Conservation (phyloP, 2,888 invertebrate genomes). For the Arctia plantaginis region DNA sequence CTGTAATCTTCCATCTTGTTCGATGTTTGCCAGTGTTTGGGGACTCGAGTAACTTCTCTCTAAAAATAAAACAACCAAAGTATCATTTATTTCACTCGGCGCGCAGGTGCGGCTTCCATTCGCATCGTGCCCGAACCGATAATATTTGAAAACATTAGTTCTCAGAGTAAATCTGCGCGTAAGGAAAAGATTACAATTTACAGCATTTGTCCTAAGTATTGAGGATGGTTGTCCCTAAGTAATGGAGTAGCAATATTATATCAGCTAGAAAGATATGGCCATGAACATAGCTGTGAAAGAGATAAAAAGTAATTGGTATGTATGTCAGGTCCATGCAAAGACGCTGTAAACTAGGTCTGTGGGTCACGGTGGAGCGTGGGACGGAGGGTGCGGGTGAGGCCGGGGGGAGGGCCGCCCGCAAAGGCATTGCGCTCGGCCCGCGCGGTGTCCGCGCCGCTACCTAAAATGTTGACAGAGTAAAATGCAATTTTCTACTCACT, state of each 20-base stretch:
- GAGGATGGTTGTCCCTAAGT: neutral
- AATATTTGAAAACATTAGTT: neutral
- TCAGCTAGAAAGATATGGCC: neutral
- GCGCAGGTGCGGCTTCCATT: conserved; percentile 2
- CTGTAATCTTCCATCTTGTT: conserved; percentile 46
- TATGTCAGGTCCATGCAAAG: conserved; percentile 36
- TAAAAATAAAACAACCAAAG: conserved; percentile 18
- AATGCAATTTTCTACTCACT: conserved; percentile 61
- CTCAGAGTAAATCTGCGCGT: neutral
- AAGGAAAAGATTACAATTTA: neutral
- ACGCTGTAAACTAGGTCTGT: conserved; percentile 48
- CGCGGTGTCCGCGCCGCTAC: conserved; percentile 17
- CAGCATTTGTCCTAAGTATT: neutral
- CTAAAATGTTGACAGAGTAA: conserved; percentile 55
- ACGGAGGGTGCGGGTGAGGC: neutral
- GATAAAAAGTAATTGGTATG: conserved; percentile 18
- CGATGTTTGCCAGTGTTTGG: conserved; percentile 31
- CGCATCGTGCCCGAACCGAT: neutral
- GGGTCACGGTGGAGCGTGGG: conserved; percentile 40
- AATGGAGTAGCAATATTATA: neutral
- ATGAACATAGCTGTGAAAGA: neutral
- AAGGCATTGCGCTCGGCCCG: neutral
- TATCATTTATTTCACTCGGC: conserved; percentile 6
- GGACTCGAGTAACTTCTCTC: conserved; percentile 17
- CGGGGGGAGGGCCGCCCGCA: conserved; percentile 20